Conservation (phyloP, 2,797 vertebrate genomes). For the Melanotaenia maccullochi region DNA sequence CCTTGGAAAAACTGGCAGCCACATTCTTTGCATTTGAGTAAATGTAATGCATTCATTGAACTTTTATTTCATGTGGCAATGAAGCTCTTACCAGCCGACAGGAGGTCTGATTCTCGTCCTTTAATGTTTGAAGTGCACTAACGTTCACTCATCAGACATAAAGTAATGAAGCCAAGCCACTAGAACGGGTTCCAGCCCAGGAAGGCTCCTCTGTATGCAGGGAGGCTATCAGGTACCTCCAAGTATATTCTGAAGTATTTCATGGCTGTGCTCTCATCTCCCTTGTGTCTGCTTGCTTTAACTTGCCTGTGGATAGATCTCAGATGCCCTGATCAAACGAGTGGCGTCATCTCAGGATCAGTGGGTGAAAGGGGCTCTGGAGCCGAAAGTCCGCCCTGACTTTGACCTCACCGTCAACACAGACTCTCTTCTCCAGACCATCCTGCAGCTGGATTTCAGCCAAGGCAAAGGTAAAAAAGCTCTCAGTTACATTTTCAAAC, state of each 20-base stretch:
- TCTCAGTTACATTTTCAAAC: not conserved
- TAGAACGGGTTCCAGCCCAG: slow-evolving; percentile 6
- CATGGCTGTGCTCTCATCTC: not conserved
- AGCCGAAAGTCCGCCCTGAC: slow-evolving; percentile 94
- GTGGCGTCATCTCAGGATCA: slow-evolving; percentile 95
- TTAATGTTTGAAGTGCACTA: slow-evolving; percentile 47
- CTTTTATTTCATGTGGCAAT: slow-evolving; percentile 1
- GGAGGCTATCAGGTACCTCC: not conserved
- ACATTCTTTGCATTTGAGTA: slow-evolving; percentile 1
- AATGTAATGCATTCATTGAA: slow-evolving; percentile 28
- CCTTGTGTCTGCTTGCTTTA: not conserved
- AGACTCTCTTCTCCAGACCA: slow-evolving; percentile 91
- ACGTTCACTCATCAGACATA: slow-evolving; percentile 45
- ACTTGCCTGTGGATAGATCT: slow-evolving; percentile 84
- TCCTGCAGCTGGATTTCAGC: slow-evolving; percentile 96
- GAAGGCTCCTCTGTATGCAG: not conserved
- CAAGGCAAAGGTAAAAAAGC: slow-evolving; percentile 91
- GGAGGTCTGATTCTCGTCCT: slow-evolving; percentile 25
- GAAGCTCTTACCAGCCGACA: slow-evolving; percentile 20
- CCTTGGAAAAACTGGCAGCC: not conserved
- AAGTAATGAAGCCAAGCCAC: slow-evolving; percentile 26
- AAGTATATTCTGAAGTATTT: not conserved
- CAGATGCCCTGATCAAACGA: slow-evolving; percentile 94
- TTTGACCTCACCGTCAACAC: slow-evolving; percentile 94
- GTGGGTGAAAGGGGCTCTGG: slow-evolving; percentile 97